These are phyloP conservation scores for Propithecus deckenii DNA, from an alignment of 2,797 vertebrate species.

Conservation along the genomic window DNA sequence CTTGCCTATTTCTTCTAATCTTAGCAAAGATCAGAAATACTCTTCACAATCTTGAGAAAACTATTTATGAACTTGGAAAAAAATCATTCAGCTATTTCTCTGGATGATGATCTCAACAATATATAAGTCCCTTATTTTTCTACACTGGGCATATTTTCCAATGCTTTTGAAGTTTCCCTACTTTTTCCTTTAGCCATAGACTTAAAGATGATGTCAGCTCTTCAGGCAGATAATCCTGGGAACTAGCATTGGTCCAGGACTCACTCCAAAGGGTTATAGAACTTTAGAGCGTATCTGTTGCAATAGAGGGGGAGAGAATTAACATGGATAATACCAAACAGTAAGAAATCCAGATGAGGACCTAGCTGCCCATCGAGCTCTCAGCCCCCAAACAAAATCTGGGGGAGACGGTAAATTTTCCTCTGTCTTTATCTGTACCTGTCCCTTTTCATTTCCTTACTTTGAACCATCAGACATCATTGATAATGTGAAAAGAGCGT, in stretches of 20 bases:
- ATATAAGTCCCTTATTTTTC: neutral
- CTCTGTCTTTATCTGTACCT: neutral
- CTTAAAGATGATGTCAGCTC: neutral
- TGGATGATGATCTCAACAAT: neutral
- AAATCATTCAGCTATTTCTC: neutral
- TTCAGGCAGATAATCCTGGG: neutral
- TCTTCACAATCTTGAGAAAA: slow-evolving; percentile 37
- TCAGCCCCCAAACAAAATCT: neutral
- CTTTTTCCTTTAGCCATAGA: neutral
- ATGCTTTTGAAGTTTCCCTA: neutral
- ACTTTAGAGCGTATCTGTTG: neutral
- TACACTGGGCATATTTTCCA: neutral
- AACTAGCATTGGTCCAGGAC: neutral
- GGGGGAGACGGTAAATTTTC: neutral
- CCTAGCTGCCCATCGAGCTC: neutral
- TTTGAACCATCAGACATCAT: neutral
- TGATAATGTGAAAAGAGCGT: neutral
- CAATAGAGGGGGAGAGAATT: neutral
- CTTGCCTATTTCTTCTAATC: slow-evolving; percentile 36
- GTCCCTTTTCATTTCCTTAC: neutral
- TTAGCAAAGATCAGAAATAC: neutral
- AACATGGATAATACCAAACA: neutral
- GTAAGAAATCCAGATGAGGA: neutral
- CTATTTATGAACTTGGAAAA: neutral
- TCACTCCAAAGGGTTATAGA: neutral